Percentiles rank a stretch among this genome's conserved stretches.
These are phyloP conservation scores for Trichogramma pretiosum DNA, from an alignment of 1,140 invertebrate genomes.

Conservation along the genomic window DNA sequence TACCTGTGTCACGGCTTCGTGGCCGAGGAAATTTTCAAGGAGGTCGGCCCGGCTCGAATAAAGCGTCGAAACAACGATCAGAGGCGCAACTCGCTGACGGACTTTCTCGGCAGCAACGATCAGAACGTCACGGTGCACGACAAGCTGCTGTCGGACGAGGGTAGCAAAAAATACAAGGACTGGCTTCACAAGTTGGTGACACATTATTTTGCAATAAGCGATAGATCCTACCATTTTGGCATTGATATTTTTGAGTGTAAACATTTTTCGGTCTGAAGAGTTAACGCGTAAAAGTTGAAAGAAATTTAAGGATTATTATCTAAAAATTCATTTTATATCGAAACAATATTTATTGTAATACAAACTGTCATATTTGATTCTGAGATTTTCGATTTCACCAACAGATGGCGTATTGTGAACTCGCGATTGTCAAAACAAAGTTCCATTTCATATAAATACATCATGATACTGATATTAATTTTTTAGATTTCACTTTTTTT, in stretches of 20 bases:
- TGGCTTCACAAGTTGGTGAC: conserved; percentile 55
- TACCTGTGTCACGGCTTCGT: conserved; percentile 61
- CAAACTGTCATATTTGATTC: too few relatives aligned
- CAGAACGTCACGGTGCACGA: conserved; percentile 41
- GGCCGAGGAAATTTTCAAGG: conserved; percentile 56
- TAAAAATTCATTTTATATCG: too few relatives aligned
- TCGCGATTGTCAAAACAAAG: too few relatives aligned
- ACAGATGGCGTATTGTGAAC: too few relatives aligned
- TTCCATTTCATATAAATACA: too few relatives aligned
- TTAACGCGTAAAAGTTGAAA: too few relatives aligned
- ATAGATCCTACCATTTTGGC: not conserved
- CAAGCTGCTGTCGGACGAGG: conserved; percentile 54
- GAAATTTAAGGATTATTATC: not conserved
- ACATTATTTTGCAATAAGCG: not conserved
- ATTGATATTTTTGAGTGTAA: too few relatives aligned
- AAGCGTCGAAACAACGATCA: not conserved
- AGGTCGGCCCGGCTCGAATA: not conserved
- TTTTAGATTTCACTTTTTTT: conserved; percentile 1
- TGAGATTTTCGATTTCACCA: too few relatives aligned
- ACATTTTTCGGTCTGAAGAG: too few relatives aligned
- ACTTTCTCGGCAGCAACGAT: conserved; percentile 23
- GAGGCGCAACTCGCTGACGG: conserved; percentile 1
- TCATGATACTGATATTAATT: not conserved
- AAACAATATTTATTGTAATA: too few relatives aligned
- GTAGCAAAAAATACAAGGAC: conserved; percentile 58